These are phyloP conservation scores for Euborellia annulipes DNA, from an alignment of 1,140 invertebrate genomes.

Conservation along the genomic window DNA sequence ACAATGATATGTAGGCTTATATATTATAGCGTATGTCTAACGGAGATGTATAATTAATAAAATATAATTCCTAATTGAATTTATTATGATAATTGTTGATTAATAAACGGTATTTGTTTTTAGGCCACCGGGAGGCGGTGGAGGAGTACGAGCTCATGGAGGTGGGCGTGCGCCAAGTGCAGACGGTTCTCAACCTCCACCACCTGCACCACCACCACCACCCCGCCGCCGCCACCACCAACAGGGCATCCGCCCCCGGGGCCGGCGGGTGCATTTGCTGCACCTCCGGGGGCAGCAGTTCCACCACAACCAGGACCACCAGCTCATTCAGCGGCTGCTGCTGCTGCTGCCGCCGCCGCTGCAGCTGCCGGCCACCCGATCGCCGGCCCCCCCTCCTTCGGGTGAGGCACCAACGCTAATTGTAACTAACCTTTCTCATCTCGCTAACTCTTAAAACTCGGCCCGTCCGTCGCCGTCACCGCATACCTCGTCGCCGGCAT, in stretches of 20 bases:
- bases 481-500: conserved; percentile 3
- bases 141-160: conserved; percentile 5
- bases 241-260: conserved; percentile 6
- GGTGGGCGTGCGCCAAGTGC: background rate
- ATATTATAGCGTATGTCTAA: too few species aligned
- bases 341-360: conserved; percentile 22
- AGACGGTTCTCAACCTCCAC: too few species aligned
- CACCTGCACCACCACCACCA: conserved; percentile 16
- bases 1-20: too few species aligned
- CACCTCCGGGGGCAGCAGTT: conserved; percentile 5
- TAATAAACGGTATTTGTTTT: background rate
- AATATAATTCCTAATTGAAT: too few species aligned
- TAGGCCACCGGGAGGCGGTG: background rate
- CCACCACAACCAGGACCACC: conserved; percentile 12
- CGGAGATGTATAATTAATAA: too few species aligned
- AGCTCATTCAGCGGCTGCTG: conserved; percentile 22
- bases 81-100: too few species aligned
- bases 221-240: conserved; percentile 14
- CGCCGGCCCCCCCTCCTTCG: conserved; percentile 24
- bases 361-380: conserved; percentile 25
- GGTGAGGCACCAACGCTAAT: background rate
- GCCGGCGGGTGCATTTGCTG: conserved; percentile 2
- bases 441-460: conserved; percentile 11
- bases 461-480: conserved; percentile 3
- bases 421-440: conserved; percentile 8